A percentile compares a stretch with the other conserved stretches of the same genome.
Conservation (phyloP, 1,140 invertebrate genomes). For the Meteorus sp. region DNA sequence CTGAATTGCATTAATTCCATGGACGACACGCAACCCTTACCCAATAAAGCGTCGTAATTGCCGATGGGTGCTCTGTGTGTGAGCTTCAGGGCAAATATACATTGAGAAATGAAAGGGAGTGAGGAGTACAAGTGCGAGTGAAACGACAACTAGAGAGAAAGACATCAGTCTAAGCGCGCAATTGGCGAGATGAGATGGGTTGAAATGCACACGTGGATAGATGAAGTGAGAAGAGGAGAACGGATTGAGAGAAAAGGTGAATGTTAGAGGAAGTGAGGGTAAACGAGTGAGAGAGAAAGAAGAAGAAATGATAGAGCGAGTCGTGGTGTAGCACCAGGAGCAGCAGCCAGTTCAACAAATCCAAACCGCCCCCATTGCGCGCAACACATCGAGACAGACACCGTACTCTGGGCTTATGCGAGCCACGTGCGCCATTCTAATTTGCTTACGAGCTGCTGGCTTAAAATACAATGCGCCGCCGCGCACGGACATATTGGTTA, state of each 20-base stretch:
- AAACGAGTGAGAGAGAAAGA: not conserved
- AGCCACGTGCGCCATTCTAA: constrained; percentile 51
- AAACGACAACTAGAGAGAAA: too few relatives aligned
- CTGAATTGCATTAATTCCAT: constrained; percentile 46
- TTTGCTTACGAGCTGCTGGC: constrained; percentile 45
- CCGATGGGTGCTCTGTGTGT: constrained; percentile 38
- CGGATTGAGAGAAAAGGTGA: too few relatives aligned
- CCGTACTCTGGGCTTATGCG: constrained; percentile 41
- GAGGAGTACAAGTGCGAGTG: too few relatives aligned
- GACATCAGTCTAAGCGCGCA: too few relatives aligned
- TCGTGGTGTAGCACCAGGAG: too few relatives aligned
- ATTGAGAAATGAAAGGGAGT: too few relatives aligned
- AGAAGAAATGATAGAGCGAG: too few relatives aligned
- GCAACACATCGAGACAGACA: constrained; percentile 32
- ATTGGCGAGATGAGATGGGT: too few relatives aligned
- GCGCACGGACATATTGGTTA: constrained; percentile 29
- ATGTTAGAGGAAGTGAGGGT: too few relatives aligned
- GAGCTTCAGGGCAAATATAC: constrained; percentile 35
- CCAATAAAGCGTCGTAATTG: constrained; percentile 48
- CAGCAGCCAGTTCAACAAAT: too few relatives aligned
- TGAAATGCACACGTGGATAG: too few relatives aligned
- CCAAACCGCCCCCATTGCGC: not conserved
- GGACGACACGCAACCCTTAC: constrained; percentile 43
- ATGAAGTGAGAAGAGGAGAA: too few relatives aligned
- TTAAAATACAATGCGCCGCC: constrained; percentile 39